Evolutionary conservation across 2,113 vertebrate genomes (phyloP), one percentile per base, ranked within the genome.

Genomic region (Sebastes schlegelii): DNA sequence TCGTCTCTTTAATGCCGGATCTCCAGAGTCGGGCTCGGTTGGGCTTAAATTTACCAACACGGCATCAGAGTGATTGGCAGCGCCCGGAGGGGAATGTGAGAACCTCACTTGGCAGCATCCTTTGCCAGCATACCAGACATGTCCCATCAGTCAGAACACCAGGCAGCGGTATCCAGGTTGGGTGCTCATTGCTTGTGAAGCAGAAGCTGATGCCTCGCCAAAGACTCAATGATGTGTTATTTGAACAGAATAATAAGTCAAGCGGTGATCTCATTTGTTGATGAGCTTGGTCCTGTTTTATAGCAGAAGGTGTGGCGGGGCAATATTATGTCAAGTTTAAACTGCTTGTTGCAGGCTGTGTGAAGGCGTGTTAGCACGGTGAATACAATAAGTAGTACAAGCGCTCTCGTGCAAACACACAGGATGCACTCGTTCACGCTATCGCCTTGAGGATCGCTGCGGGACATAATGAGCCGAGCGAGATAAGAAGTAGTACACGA

Each of bases 61-160:
- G 42, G 54, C 45, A 66, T 45, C 51, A 4, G 42, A 71, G 73
- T 79, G 82, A 91, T 67, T 87, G 85, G 80, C 74, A 78, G 45
- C 5, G 21, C 68, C 58, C 51, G 45, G 34, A 65, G 79, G 57
- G 67, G 17, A 62, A 21, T 57, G 13, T 14, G 6, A 26, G 62
- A 76, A 49, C 17, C 61, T 74, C 9, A 64, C 62, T 84, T 82
- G 84, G 88, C 86, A 85, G 75, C 58, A 57, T 71, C 45, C 14
- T 75, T 75, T 68, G 63, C 19, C 16, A 74, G 21, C 77, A 80
- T 83, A 69, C 70, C 71, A 71, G 45, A 48, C 66, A 71, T 60
- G 73, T 74, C 75, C 46, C 70, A 73, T 84, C 87, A 86, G 63
- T 69, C 74, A 77, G 40, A 82, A 80, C 64, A 61, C 49, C 57